Percentiles rank a stretch among this genome's conserved stretches.
phyloP scores from a whole-genome alignment of 2,888 invertebrate species.

The Pollenia griseotomentosa region DNA sequence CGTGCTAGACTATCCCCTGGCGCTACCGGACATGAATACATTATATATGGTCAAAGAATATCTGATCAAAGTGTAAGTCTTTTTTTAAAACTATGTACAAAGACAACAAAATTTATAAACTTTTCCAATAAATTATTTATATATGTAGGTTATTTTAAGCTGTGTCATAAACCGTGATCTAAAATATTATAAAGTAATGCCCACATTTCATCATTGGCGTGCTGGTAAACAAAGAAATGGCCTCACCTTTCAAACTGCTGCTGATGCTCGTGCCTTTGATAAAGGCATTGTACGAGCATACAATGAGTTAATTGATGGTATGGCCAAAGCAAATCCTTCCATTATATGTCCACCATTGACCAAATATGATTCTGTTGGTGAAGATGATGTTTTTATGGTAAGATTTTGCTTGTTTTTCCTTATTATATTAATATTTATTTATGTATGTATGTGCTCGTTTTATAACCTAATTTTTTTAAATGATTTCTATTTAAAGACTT shows the following conservation, averaged over 20 bases:
- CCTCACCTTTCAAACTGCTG: constrained; percentile 97
- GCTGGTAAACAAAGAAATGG: constrained; percentile 98
- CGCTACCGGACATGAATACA: constrained; percentile 91
- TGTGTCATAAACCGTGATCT: constrained; percentile 98
- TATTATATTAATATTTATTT: neutral
- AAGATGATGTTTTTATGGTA: constrained; percentile 98
- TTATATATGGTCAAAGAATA: constrained; percentile 96
- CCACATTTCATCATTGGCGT: constrained; percentile 99
- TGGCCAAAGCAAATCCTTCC: constrained; percentile 90
- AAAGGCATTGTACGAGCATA: constrained; percentile 95
- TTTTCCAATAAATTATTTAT: neutral
- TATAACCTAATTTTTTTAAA: constrained; percentile 29
- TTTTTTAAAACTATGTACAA: constrained; percentile 6
- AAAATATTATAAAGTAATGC: constrained; percentile 98
- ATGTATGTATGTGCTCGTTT: constrained; percentile 3
- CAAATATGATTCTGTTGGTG: constrained; percentile 90
- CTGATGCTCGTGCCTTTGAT: constrained; percentile 97
- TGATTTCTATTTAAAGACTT: constrained; percentile 86
- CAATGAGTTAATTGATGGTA: constrained; percentile 95
- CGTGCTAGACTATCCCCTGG: constrained; percentile 86
- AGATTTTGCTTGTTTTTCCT: constrained; percentile 73
- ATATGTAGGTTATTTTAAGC: constrained; percentile 92
- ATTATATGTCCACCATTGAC: constrained; percentile 83
- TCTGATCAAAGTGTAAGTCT: constrained; percentile 94
- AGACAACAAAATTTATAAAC: neutral